phyloP scores from a whole-genome alignment of 2,113 vertebrate genomes.

The Propithecus coquereli region DNA sequence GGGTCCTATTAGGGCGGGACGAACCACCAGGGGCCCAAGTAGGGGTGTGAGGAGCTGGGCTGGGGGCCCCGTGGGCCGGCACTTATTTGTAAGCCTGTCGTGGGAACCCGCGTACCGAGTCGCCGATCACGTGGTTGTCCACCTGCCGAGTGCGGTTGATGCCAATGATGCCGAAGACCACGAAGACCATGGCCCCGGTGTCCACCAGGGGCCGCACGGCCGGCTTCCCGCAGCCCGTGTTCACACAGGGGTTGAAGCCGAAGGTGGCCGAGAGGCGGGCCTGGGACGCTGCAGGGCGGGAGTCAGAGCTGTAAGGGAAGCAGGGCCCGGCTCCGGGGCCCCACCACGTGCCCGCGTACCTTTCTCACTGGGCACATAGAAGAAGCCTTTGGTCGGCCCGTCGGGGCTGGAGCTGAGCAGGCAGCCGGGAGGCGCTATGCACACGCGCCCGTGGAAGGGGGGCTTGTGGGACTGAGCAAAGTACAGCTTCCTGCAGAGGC shows the following conservation, averaged over 20 bases:
- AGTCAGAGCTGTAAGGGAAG: background rate
- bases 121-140: slow-evolving; percentile 96
- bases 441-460: slow-evolving; percentile 93
- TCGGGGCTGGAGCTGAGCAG: slow-evolving; percentile 90
- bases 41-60: too few relatives aligned
- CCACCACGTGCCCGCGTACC: slow-evolving; percentile 73
- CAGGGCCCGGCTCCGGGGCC: rapidly evolving
- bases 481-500: slow-evolving; percentile 88
- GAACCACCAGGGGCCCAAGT: background rate
- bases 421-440: slow-evolving; percentile 89
- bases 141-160: slow-evolving; percentile 87
- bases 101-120: slow-evolving; percentile 85
- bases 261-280: slow-evolving; percentile 85
- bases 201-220: slow-evolving; percentile 95
- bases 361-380: slow-evolving; percentile 89
- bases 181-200: slow-evolving; percentile 98
- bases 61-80: background rate
- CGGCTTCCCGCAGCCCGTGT: slow-evolving; percentile 88
- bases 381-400: slow-evolving; percentile 90
- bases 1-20: too few relatives aligned
- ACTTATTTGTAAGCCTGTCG: background rate
- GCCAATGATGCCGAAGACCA: slow-evolving; percentile 95
- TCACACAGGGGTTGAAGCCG: slow-evolving; percentile 94
- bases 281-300: slow-evolving; percentile 58
- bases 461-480: slow-evolving; percentile 92